Evolutionary conservation across 2,888 invertebrate genomes (phyloP), one percentile per base, ranked within the genome.

Genomic region (Pterostichus madidus): DNA sequence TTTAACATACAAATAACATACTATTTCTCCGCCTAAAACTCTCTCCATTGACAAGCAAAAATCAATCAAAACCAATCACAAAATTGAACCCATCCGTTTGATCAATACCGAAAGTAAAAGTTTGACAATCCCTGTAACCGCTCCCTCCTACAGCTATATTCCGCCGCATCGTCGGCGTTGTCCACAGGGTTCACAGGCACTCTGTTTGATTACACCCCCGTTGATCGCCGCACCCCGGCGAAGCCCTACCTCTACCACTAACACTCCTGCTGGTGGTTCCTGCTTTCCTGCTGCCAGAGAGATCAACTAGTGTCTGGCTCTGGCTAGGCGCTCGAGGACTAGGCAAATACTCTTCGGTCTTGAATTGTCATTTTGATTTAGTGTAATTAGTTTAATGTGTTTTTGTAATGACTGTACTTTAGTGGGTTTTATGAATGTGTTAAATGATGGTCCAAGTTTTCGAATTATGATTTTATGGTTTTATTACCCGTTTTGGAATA

Each of bases 51-150:
- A 35, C 49, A 49, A n/a, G 17, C 5, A 71, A 71, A 71, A 71
- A 71, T 71, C 68, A 71, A 71, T 71, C 68, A 71, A 71, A 71
- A 71, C 52, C 75, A 75, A 75, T 75, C 75, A 52, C 52, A 75
- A 75, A 75, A 75, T 75, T 75, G 75, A 49, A 75, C 31, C 32
- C 49, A 75, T 17, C 64, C 13, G 52, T 75, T 75, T 75, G 75
- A 75, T 75, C 75, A 53, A 75, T 75, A 75, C n/a, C 15, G 75
- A 75, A 75, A 75, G 52, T 75, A 75, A 75, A 52, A 75, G 75
- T 75, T 75, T 75, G 75, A 53, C 75, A 75, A 75, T 52, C 52
- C 64, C 35, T 56, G 56, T 35, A 64, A 32, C 5, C n/a, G 75
- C 75, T 11, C n/a, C 75, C 49, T 46, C n/a, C 64, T 11, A 3